phyloP scores from a whole-genome alignment of 2,113 vertebrate species.

The Notarius quadriscutis region DNA sequence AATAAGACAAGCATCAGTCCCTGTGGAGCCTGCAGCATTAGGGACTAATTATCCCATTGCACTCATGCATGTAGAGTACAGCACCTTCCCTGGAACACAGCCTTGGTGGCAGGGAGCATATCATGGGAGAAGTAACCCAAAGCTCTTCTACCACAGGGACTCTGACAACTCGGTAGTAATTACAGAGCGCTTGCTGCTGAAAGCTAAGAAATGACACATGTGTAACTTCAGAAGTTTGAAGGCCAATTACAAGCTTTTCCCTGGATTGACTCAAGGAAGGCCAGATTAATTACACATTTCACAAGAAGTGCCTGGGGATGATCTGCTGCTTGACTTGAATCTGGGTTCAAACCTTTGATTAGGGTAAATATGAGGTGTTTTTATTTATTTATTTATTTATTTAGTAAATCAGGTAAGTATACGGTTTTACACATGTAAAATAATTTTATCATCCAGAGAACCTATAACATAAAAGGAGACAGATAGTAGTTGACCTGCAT shows the following conservation, averaged over 20 bases:
- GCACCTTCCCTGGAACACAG: slow-evolving; percentile 28
- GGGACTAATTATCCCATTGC: slow-evolving; percentile 51
- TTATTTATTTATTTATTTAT: not conserved
- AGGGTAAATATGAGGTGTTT: not conserved
- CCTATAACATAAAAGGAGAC: not conserved
- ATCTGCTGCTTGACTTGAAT: slow-evolving; percentile 49
- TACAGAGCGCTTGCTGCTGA: slow-evolving; percentile 28
- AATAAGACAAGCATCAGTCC: slow-evolving; percentile 13
- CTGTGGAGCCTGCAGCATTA: slow-evolving; percentile 25
- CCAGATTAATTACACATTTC: slow-evolving; percentile 71
- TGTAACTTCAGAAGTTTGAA: slow-evolving; percentile 49
- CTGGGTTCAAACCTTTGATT: slow-evolving; percentile 25
- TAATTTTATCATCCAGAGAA: not conserved
- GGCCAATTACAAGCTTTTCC: slow-evolving; percentile 61
- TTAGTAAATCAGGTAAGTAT: not conserved
- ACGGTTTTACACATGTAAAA: not conserved
- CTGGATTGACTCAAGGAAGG: slow-evolving; percentile 47
- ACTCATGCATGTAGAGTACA: slow-evolving; percentile 42
- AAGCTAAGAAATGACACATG: slow-evolving; percentile 3
- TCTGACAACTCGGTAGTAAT: slow-evolving; percentile 39
- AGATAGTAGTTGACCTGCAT: not conserved
- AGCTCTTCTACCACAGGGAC: slow-evolving; percentile 40
- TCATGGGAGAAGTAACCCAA: slow-evolving; percentile 30
- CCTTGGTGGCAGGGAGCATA: slow-evolving; percentile 3
- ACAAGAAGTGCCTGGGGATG: slow-evolving; percentile 55